These are phyloP conservation scores for Thecophora atra DNA, from an alignment of 2,888 invertebrate genomes.

Conservation along the genomic window DNA sequence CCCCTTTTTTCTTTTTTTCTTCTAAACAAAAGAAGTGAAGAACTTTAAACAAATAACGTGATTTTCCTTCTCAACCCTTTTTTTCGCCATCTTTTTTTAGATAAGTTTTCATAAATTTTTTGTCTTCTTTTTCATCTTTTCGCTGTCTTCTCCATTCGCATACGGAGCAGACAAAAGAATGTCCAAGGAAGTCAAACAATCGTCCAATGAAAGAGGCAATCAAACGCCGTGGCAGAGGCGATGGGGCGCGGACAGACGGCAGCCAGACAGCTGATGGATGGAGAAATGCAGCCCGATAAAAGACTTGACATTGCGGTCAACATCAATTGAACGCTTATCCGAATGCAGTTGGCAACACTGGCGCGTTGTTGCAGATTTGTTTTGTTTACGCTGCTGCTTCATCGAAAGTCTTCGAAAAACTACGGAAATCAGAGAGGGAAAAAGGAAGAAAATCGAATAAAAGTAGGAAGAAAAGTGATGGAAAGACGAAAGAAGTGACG, in stretches of 20 bases:
- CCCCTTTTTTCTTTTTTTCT: too few relatives aligned
- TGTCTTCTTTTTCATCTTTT: too few relatives aligned
- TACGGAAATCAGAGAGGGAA: background rate
- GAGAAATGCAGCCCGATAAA: constrained; percentile 17
- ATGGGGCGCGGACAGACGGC: background rate
- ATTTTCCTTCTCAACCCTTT: too few relatives aligned
- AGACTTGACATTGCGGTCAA: constrained; percentile 53
- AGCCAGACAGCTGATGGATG: constrained; percentile 32
- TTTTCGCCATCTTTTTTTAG: too few relatives aligned
- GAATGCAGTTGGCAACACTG: constrained; percentile 44
- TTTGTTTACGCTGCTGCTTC: background rate
- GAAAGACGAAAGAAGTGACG: background rate
- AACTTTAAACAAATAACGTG: too few relatives aligned
- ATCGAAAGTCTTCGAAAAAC: background rate
- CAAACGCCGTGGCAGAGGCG: background rate
- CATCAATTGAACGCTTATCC: constrained; percentile 54
- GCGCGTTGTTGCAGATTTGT: constrained; percentile 40
- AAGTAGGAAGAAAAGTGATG: background rate
- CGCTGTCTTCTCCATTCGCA: too few relatives aligned
- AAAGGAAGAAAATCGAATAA: background rate
- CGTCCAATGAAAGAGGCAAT: background rate
- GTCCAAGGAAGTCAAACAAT: background rate
- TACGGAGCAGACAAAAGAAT: too few relatives aligned
- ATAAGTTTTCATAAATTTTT: too few relatives aligned
- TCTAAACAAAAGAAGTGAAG: too few relatives aligned